These are phyloP conservation scores for Ericerus pela DNA, from an alignment of 1,140 invertebrate genomes.

Conservation along the genomic window DNA sequence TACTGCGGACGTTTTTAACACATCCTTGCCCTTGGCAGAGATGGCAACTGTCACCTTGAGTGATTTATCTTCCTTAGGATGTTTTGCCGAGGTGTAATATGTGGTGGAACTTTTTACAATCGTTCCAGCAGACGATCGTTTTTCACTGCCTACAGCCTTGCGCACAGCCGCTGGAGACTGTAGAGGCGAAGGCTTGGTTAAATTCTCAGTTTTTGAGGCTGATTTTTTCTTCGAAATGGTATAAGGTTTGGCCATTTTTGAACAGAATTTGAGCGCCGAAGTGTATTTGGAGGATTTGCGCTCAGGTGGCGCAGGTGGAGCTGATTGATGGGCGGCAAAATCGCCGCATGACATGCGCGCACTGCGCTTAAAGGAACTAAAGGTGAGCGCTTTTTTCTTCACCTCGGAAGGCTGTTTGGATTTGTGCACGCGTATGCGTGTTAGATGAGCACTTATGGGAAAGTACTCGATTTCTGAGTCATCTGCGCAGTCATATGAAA, in stretches of 20 bases:
- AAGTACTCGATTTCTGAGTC: conserved; percentile 56
- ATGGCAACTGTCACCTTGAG: conserved; percentile 34
- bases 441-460: conserved; percentile 60
- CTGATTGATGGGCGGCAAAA: conserved; percentile 23
- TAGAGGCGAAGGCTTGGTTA: neutral
- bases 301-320: conserved; percentile 45
- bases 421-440: conserved; percentile 59
- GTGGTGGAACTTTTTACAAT: conserved; percentile 32
- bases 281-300: conserved; percentile 57
- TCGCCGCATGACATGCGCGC: conserved; percentile 24
- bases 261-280: conserved; percentile 48
- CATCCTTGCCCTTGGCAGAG: conserved; percentile 34
- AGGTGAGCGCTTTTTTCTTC: conserved; percentile 27
- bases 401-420: neutral
- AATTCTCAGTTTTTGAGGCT: no score
- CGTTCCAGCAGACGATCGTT: conserved; percentile 14
- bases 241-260: conserved; percentile 31
- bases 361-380: conserved; percentile 35
- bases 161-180: neutral
- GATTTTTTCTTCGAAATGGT: conserved; percentile 26
- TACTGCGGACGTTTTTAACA: conserved; percentile 27
- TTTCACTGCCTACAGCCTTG: neutral
- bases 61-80: conserved; percentile 32
- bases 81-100: conserved; percentile 30
- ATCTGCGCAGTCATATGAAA: conserved; percentile 19